phyloP scores from a whole-genome alignment of 1,140 invertebrate species.

The Achatina immaculata region DNA sequence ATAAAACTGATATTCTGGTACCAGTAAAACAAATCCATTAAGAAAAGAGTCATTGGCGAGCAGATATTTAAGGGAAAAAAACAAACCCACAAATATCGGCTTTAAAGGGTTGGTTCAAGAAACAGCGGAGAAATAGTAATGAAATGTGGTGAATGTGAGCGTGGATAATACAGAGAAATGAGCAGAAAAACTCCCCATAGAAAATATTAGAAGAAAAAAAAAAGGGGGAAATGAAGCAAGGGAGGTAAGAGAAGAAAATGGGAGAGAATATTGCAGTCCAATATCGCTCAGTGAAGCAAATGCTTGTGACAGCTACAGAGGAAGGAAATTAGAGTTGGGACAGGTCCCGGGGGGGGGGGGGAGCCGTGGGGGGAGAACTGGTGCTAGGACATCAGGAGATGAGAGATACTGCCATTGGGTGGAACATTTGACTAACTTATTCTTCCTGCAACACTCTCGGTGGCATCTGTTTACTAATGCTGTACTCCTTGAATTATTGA shows the following conservation, averaged over 20 bases:
- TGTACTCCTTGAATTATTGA: too few relatives aligned
- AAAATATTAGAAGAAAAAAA: neutral
- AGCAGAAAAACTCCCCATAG: too few relatives aligned
- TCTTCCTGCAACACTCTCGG: neutral
- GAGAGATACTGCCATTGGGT: neutral
- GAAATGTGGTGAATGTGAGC: too few relatives aligned
- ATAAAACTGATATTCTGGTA: too few relatives aligned
- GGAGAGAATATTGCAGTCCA: neutral
- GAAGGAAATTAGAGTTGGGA: neutral
- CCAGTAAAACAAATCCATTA: too few relatives aligned
- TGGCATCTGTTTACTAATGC: neutral
- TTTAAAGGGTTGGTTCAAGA: too few relatives aligned
- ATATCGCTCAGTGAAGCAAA: neutral
- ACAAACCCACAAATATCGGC: too few relatives aligned
- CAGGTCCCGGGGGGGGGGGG: neutral
- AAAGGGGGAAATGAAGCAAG: neutral
- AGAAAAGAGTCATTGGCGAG: too few relatives aligned
- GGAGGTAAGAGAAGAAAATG: neutral
- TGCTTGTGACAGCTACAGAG: neutral
- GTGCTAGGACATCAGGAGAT: neutral
- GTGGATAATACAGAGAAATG: too few relatives aligned
- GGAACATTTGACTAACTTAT: slow-evolving; percentile 1
- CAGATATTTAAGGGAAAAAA: too few relatives aligned
- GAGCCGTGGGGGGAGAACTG: too few relatives aligned
- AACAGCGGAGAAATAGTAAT: too few relatives aligned